Percentiles rank a stretch among this genome's conserved stretches.
Conservation (phyloP, 2,797 vertebrate genomes). For the Amblyopsis hoosieri region DNA sequence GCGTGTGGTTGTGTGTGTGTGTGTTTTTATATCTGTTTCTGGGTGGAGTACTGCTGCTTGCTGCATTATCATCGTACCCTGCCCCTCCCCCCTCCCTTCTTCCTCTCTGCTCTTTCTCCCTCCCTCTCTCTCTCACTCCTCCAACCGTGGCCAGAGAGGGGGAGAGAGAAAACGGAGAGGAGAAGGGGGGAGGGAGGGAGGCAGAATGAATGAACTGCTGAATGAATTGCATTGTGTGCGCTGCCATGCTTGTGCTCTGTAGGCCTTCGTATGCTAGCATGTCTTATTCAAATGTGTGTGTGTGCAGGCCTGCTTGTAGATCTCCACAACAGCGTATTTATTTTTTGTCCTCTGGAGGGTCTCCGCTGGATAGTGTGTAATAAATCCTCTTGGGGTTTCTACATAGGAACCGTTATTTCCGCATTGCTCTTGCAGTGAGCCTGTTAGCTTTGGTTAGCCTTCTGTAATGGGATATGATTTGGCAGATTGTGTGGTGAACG, state of each 20-base stretch:
- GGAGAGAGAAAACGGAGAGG: conserved; percentile 48
- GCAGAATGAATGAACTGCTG: conserved; percentile 81
- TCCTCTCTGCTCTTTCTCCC: conserved; percentile 14
- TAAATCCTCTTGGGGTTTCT: conserved; percentile 33
- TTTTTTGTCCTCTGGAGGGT: conserved; percentile 19
- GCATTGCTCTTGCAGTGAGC: conserved; percentile 42
- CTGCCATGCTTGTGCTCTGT: conserved; percentile 73
- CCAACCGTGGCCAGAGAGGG: conserved; percentile 72
- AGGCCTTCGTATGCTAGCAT: conserved; percentile 68
- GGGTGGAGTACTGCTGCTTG: conserved; percentile 82
- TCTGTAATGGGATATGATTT: conserved; percentile 33
- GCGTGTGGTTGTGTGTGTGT: conserved; percentile 37
- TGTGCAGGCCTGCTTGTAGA: conserved; percentile 51
- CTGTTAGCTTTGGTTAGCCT: conserved; percentile 44
- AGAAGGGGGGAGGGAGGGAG: conserved; percentile 73
- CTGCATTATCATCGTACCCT: conserved; percentile 80
- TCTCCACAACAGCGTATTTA: conserved; percentile 51
- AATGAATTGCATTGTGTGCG: conserved; percentile 85
- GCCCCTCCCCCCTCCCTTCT: conserved; percentile 79
- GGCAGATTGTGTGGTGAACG: conserved; percentile 16
- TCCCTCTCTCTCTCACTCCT: conserved; percentile 54
- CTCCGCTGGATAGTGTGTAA: conserved; percentile 24
- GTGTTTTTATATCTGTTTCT: conserved; percentile 71
- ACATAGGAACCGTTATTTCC: conserved; percentile 23
- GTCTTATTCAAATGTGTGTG: conserved; percentile 64